Evolutionary conservation across 2,888 invertebrate species (phyloP), one percentile per base, ranked within the genome.

Genomic region (Erebia palarica): DNA sequence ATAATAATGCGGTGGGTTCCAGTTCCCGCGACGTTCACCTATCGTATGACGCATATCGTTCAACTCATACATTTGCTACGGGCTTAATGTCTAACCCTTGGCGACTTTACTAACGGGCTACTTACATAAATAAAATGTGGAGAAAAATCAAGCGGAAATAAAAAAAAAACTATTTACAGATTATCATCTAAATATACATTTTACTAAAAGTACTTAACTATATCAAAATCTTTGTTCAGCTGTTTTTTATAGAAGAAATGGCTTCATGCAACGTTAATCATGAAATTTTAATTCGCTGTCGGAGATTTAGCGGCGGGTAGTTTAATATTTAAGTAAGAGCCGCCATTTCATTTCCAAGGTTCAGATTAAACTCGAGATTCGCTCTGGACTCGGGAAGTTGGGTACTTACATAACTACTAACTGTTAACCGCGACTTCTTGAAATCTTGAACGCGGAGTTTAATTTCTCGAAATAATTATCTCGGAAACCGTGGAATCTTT

Each of bases 211-310:
- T 18, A 27, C 9, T 47, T 14, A 18, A 63, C n/a, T n/a, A n/a
- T n/a, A n/a, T n/a, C n/a, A n/a, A 58, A 58, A 58, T 36, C 47
- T 44, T 21, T 58, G 10, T 21, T 44, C 21, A 5, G 4, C 47
- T 21, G 49, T 9, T 51, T 58, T 66, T 58, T 66, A 47, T 47
- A 68, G 60, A 70, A 73, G 65, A 63, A 70, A 67, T 68, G 59
- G 70, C 75, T 75, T 66, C 55, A 68, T 47, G 71, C 73, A 73
- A 75, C 73, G 3, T 8, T 16, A 71, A 73, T 44, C 67, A 69
- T 75, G 57, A 72, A 73, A 74, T 71, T 70, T 75, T 73, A 74
- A 74, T 73, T 63, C 49, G 0, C 58, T 66, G 69, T 69, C 69
- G 36, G 69, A 71, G 73, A 71, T 71, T 67, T 66, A 63, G 65